Evolutionary conservation across 1,140 invertebrate species (phyloP).

Genomic region (Ostrea edulis): DNA sequence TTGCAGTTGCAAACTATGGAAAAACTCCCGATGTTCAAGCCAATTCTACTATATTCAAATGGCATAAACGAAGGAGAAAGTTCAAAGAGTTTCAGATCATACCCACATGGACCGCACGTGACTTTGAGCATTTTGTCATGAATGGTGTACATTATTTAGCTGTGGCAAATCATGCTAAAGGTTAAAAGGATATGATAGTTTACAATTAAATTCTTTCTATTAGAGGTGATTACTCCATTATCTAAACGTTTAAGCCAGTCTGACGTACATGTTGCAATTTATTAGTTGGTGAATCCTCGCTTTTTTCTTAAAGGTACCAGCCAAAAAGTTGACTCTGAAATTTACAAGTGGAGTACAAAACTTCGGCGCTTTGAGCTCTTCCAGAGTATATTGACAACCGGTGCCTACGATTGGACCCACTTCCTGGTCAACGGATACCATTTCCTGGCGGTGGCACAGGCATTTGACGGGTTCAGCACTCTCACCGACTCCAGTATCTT

Average conservation of each 20-base stretch:
- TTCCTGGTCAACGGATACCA: constrained; percentile 73
- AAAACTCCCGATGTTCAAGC: constrained; percentile 54
- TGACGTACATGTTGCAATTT: too few relatives aligned
- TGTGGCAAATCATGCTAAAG: constrained; percentile 76
- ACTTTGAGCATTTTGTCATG: constrained; percentile 76
- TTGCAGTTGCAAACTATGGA: constrained; percentile 66
- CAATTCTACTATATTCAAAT: constrained; percentile 75
- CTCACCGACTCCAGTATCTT: constrained; percentile 73
- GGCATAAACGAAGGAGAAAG: constrained; percentile 67
- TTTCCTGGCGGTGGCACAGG: constrained; percentile 75
- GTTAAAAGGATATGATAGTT: constrained; percentile 46
- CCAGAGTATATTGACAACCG: constrained; percentile 71
- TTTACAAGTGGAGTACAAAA: constrained; percentile 71
- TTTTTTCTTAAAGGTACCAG: constrained; percentile 63
- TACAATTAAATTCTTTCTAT: too few relatives aligned
- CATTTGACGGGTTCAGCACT: constrained; percentile 72
- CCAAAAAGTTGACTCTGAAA: constrained; percentile 69
- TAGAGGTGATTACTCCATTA: too few relatives aligned
- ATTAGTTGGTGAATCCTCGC: too few relatives aligned
- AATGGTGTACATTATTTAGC: constrained; percentile 73
- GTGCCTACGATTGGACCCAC: constrained; percentile 77
- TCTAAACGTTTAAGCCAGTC: too few relatives aligned
- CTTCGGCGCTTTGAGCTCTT: constrained; percentile 62
- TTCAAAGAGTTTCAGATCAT: constrained; percentile 73
- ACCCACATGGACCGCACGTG: constrained; percentile 74